Evolutionary conservation across 2,888 invertebrate species (phyloP).

Genomic region (Acleris emargana): DNA sequence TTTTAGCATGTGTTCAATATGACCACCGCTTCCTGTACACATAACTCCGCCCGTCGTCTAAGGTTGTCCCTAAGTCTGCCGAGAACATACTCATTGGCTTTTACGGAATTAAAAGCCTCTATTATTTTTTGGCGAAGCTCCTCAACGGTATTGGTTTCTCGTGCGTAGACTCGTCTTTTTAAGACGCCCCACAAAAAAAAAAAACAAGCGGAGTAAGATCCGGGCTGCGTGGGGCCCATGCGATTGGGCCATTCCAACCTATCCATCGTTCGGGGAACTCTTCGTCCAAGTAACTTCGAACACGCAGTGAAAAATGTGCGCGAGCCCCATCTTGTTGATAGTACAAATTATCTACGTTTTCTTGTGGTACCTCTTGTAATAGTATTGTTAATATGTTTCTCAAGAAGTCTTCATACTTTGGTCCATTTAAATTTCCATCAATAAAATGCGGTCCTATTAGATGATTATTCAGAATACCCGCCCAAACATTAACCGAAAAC

Average conservation of each 20-base stretch:
- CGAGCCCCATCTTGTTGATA: constrained; percentile 14
- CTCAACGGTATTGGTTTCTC: too few species aligned
- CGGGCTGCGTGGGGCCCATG: too few species aligned
- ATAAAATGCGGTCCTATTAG: too few species aligned
- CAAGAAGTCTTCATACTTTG: constrained; percentile 6
- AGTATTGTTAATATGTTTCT: constrained; percentile 11
- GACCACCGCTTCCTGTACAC: not conserved
- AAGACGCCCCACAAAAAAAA: too few species aligned
- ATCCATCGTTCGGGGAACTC: too few species aligned
- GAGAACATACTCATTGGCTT: not conserved
- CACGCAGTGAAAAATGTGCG: constrained; percentile 2
- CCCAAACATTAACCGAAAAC: too few species aligned
- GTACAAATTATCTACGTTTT: constrained; percentile 6
- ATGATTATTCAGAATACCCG: too few species aligned
- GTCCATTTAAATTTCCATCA: not conserved
- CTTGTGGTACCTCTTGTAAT: not conserved
- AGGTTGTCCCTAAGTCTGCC: not conserved
- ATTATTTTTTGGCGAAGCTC: not conserved
- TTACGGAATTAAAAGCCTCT: not conserved
- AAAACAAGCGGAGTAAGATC: too few species aligned
- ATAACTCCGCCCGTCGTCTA: not conserved
- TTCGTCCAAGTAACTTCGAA: not conserved
- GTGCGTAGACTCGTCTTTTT: too few species aligned
- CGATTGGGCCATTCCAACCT: too few species aligned
- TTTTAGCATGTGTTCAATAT: not conserved